A percentile compares a stretch with the other conserved stretches of the same genome.
These are phyloP conservation scores for Pheucticus melanocephalus DNA, from an alignment of 2,113 vertebrate genomes.

Conservation along the genomic window DNA sequence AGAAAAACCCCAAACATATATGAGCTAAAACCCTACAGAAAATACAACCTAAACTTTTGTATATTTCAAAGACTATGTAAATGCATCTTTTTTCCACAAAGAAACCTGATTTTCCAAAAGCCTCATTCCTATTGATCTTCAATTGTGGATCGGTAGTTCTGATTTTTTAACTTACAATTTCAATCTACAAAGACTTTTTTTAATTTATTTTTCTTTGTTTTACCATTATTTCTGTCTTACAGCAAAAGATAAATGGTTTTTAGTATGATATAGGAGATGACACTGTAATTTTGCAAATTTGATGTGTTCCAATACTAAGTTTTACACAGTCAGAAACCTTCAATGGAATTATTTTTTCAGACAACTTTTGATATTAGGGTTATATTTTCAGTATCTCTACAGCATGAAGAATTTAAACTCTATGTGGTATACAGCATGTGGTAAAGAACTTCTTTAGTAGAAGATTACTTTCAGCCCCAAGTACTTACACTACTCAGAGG, in stretches of 20 bases:
- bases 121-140: background rate
- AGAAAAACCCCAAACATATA: rapidly evolving
- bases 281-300: background rate
- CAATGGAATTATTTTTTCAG: background rate
- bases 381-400: background rate
- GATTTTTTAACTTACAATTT: background rate
- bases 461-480: background rate
- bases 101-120: background rate
- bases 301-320: background rate
- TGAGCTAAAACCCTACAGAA: background rate
- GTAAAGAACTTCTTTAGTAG: background rate
- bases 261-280: background rate
- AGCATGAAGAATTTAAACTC: background rate
- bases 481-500: background rate
- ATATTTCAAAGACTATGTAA: background rate
- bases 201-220: background rate
- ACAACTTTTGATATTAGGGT: background rate
- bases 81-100: background rate
- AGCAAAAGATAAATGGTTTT: background rate
- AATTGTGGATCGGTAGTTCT: background rate
- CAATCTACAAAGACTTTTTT: background rate
- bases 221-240: background rate
- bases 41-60: background rate
- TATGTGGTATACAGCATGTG: background rate
- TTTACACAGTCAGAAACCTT: background rate